Conservation (phyloP, 2,888 invertebrate genomes). For the Anagyrus pseudococci region DNA sequence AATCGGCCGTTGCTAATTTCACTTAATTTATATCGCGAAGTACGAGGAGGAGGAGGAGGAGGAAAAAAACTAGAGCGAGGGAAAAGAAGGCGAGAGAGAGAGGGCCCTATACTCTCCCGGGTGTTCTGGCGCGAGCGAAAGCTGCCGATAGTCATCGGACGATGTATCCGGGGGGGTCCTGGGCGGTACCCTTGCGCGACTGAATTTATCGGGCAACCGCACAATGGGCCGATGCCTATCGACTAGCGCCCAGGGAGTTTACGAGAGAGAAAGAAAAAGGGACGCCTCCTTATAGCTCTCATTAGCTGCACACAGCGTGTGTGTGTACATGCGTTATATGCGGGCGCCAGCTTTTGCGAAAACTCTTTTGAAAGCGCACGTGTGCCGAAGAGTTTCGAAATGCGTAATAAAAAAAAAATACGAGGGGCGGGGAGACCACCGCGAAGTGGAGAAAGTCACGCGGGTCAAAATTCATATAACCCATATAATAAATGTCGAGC, state of each 20-base stretch:
- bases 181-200: no score
- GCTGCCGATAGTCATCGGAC: neutral
- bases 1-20: neutral
- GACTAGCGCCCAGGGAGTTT: constrained; percentile 7
- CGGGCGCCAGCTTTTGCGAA: no score
- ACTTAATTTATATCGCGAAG: neutral
- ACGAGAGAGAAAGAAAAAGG: no score
- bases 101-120: neutral
- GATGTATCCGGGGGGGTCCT: neutral
- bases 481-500: constrained; percentile 2
- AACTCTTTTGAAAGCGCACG: no score
- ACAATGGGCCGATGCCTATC: constrained; percentile 23
- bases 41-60: no score
- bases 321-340: neutral
- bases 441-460: neutral
- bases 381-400: no score
- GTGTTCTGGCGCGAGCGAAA: neutral
- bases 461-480: constrained; percentile 23
- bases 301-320: no score
- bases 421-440: no score
- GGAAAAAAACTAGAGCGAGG: neutral
- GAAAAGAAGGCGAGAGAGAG: neutral
- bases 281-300: no score
- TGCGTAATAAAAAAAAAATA: no score
- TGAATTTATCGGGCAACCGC: constrained; percentile 16